phyloP scores from a whole-genome alignment of 2,113 vertebrate species.

The Hiodon tergisus region DNA sequence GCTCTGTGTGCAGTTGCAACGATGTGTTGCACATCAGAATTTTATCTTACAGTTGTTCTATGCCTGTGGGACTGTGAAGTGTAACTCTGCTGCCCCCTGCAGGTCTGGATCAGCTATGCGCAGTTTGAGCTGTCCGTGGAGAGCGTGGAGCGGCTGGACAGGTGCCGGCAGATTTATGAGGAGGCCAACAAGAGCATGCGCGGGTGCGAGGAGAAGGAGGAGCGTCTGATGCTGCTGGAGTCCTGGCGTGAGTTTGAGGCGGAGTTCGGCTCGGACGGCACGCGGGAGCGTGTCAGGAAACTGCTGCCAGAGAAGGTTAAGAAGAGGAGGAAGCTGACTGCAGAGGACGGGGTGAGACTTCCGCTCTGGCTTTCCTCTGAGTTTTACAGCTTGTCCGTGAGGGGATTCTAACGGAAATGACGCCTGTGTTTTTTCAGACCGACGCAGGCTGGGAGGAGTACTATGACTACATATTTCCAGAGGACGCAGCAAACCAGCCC shows the following conservation, averaged over 20 bases:
- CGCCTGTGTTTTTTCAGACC: slow-evolving; percentile 59
- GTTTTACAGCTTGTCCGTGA: neutral
- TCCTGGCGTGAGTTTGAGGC: slow-evolving; percentile 84
- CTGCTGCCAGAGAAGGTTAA: slow-evolving; percentile 97
- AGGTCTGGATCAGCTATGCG: slow-evolving; percentile 97
- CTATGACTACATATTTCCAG: slow-evolving; percentile 97
- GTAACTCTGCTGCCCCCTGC: neutral
- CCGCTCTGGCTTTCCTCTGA: neutral
- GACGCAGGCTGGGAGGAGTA: slow-evolving; percentile 98
- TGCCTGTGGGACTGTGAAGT: neutral
- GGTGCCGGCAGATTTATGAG: slow-evolving; percentile 83
- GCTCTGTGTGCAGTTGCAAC: too few relatives aligned
- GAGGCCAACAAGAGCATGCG: slow-evolving; percentile 90
- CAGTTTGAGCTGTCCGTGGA: slow-evolving; percentile 88
- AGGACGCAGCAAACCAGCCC: slow-evolving; percentile 94
- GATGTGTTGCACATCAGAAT: too few relatives aligned
- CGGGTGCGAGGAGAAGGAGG: slow-evolving; percentile 93
- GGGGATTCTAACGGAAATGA: neutral
- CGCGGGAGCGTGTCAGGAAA: slow-evolving; percentile 75
- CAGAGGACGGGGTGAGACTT: slow-evolving; percentile 89
- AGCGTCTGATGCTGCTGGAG: slow-evolving; percentile 91
- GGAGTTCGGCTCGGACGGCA: slow-evolving; percentile 71
- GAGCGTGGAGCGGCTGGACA: slow-evolving; percentile 59
- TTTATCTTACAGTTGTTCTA: too few relatives aligned
- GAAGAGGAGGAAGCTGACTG: slow-evolving; percentile 94